Evolutionary conservation across 1,140 invertebrate genomes (phyloP).

Genomic region (Bombus cullumanus): DNA sequence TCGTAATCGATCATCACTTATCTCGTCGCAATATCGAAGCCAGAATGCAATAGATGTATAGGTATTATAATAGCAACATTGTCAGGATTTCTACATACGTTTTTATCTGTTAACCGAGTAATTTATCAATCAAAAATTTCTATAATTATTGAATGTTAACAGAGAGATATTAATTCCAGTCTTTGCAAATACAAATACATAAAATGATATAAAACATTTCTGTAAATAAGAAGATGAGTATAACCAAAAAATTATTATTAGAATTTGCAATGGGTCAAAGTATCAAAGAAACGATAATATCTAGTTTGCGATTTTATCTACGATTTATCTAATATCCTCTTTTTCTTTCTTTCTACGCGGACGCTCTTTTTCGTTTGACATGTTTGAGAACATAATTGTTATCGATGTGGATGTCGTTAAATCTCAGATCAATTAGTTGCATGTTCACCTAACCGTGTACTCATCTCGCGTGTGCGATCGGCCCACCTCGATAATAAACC

Average conservation of each 20-base stretch:
- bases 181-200: not conserved
- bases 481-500: not conserved
- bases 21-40: not conserved
- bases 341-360: not conserved
- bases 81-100: no score
- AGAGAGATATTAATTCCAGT: no score
- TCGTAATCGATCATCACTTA: not conserved
- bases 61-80: no score
- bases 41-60: not conserved
- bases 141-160: no score
- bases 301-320: no score
- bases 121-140: no score
- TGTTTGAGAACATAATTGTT: not conserved
- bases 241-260: no score
- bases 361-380: not conserved
- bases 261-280: no score
- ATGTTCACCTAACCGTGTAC: not conserved
- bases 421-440: not conserved
- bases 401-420: not conserved
- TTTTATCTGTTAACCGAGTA: not conserved
- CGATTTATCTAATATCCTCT: no score
- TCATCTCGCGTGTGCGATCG: not conserved
- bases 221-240: no score
- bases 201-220: not conserved
- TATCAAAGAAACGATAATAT: no score